Conservation (phyloP, 2,888 invertebrate species). For the Pachydiplax longipennis region DNA sequence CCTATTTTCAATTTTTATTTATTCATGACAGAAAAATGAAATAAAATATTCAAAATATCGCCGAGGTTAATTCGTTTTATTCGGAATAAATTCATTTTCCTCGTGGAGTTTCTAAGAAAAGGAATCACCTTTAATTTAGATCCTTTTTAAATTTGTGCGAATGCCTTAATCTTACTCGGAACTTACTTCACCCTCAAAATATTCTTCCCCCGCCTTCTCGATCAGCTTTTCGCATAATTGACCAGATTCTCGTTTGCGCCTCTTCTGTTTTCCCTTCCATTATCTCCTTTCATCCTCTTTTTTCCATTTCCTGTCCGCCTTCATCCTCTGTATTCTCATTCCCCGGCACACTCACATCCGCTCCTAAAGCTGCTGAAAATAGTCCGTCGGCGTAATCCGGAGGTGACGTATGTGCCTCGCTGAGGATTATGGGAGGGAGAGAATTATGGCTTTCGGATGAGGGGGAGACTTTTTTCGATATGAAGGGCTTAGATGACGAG, state of each 20-base stretch:
- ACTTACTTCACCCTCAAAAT: not conserved
- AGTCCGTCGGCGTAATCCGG: conserved; percentile 23
- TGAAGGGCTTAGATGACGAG: not conserved
- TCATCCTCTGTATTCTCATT: not conserved
- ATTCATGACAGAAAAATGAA: too few relatives aligned
- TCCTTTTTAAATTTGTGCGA: too few relatives aligned
- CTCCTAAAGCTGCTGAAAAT: conserved; percentile 33
- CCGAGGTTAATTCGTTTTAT: too few relatives aligned
- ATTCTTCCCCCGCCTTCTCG: not conserved
- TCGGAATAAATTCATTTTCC: too few relatives aligned
- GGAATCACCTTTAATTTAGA: too few relatives aligned
- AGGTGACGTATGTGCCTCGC: conserved; percentile 27
- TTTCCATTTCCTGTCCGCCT: not conserved
- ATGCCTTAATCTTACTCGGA: too few relatives aligned
- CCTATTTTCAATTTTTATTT: too few relatives aligned
- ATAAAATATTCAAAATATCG: too few relatives aligned
- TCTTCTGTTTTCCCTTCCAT: not conserved
- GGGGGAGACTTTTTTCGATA: not conserved
- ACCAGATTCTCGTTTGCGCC: not conserved
- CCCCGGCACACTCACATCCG: not conserved
- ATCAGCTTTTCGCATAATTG: not conserved
- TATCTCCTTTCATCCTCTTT: not conserved
- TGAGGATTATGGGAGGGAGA: conserved; percentile 25
- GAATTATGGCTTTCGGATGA: conserved; percentile 43
- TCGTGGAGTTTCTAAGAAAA: too few relatives aligned